Base-by-base conservation (phyloP, 1,140 invertebrate species). In the Drosophila quadrilineata region DNA sequence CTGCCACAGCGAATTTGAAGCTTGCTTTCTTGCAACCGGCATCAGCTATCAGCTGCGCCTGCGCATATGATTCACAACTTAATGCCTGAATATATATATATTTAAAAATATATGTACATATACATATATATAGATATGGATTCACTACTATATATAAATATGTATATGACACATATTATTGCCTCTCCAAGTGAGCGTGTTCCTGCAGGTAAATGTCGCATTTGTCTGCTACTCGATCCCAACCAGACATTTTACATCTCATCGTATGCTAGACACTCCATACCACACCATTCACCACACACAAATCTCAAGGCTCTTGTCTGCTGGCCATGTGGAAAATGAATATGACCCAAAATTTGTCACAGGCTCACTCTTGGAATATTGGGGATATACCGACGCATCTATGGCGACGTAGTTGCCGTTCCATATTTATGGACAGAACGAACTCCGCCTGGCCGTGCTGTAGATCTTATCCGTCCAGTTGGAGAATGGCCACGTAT, bases 11-110 rank as follows among this genome's bases (percentile, higher is more conserved):
- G 29, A 54, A 43, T 60, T 67, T 41, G 43, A 35, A 49, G 36
- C 45, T 29, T n/a, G n/a, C n/a, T n/a, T n/a, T n/a, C n/a, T n/a
- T n/a, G n/a, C n/a, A n/a, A n/a, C n/a, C n/a, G n/a, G n/a, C 24
- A 48, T 59, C 36, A 46, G 16, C 68, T 26, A 43, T n/a, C 45
- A 41, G 41, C 75, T 80, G 67, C 66, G 71, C 49, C 79, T 75
- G 71, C 66, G 79, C 79, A 85, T 85, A 85, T 85, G 71, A 86
- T 85, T 85, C 85, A 85, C 79, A 77, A 85, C 79, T 85, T 85
- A 85, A 85, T 85, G 79, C 58, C n/a, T n/a, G n/a, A n/a, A n/a
- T n/a, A n/a, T n/a, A n/a, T n/a, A n/a, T n/a, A n/a, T n/a, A n/a
- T n/a, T n/a, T n/a, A n/a, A n/a, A n/a, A n/a, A n/a, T n/a, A n/a